Evolutionary conservation across 2,888 invertebrate species (phyloP).

Genomic region (Hydraecia micacea): DNA sequence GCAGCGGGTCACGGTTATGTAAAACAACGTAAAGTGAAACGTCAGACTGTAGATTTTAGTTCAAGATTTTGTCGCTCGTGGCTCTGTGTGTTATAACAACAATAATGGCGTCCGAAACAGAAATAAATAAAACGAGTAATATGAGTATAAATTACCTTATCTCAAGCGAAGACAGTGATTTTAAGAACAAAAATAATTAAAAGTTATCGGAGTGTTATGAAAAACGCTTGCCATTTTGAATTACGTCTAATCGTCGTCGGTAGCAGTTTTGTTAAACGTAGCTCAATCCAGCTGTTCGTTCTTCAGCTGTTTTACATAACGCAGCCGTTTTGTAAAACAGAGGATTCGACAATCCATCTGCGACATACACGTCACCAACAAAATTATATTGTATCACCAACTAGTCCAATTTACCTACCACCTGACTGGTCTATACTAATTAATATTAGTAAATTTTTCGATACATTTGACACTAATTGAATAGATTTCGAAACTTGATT

Average conservation of each 20-base stretch:
- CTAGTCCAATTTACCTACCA: slow-evolving; percentile 40
- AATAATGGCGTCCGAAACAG: not conserved
- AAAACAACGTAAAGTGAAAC: not conserved
- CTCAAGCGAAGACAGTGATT: not conserved
- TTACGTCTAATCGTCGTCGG: not conserved
- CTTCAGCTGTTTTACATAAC: not conserved
- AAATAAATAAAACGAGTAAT: not conserved
- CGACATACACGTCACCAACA: slow-evolving; percentile 4
- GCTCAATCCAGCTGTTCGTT: not conserved
- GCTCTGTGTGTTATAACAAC: not conserved
- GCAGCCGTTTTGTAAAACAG: not conserved
- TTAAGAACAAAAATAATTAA: not conserved
- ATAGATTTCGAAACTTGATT: slow-evolving; percentile 41
- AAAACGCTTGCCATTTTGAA: not conserved
- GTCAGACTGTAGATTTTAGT: not conserved
- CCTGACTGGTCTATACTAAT: slow-evolving; percentile 45
- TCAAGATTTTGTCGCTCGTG: too few species aligned
- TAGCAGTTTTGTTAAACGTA: not conserved
- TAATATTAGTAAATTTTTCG: slow-evolving; percentile 53
- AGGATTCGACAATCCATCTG: not conserved
- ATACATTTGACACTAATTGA: slow-evolving; percentile 22
- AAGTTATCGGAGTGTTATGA: too few species aligned
- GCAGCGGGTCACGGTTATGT: not conserved
- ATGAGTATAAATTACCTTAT: not conserved
- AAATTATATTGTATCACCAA: slow-evolving; percentile 17